phyloP scores from a whole-genome alignment of 2,113 vertebrate species.

The Hemichromis elongatus region DNA sequence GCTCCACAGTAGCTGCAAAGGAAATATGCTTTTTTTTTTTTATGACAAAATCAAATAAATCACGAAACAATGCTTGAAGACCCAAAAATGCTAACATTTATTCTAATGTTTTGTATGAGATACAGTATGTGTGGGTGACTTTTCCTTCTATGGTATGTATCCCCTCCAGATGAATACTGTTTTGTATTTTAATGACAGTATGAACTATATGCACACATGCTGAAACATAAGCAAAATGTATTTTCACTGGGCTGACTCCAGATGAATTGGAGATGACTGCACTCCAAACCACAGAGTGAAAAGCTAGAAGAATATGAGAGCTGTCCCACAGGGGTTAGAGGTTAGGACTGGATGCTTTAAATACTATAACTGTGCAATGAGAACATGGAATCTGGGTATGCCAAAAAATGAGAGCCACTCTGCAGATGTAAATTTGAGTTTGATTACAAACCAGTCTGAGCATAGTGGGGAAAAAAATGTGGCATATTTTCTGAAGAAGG shows the following conservation, averaged over 20 bases:
- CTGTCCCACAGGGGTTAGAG: background rate
- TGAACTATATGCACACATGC: background rate
- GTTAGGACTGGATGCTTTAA: slow-evolving; percentile 1
- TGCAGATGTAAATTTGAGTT: background rate
- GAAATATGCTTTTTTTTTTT: background rate
- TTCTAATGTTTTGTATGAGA: background rate
- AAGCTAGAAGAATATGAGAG: slow-evolving; percentile 1
- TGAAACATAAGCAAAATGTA: background rate
- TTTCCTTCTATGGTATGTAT: background rate
- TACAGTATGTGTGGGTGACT: background rate
- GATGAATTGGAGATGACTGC: background rate
- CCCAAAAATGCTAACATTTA: background rate
- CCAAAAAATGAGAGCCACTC: background rate
- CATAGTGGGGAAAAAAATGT: background rate
- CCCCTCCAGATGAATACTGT: background rate
- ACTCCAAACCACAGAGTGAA: slow-evolving; percentile 18
- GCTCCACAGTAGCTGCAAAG: background rate
- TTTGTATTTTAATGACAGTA: background rate
- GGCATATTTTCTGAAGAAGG: background rate
- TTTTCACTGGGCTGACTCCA: background rate
- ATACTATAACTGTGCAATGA: background rate
- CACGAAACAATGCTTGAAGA: background rate
- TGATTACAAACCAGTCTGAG: background rate
- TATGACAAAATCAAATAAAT: background rate
- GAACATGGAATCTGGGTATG: background rate